Base-by-base conservation (phyloP, 2,797 vertebrate species). In the Enteromius afrohamiltoni region DNA sequence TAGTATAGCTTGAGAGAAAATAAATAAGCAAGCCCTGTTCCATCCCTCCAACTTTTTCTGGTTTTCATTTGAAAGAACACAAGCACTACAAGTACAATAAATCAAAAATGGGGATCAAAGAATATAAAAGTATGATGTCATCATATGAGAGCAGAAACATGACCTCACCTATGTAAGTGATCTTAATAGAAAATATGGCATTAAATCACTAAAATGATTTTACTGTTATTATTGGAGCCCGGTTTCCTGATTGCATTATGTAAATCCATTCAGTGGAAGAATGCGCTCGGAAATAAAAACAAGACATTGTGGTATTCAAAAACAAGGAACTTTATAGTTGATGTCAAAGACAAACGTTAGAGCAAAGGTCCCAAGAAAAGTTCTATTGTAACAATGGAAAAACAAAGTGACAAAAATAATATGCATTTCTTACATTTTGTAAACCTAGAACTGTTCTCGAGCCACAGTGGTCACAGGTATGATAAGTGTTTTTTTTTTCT, bases 301-400 rank as follows among this genome's bases (percentile, higher is more conserved):
- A 93, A 92, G 92, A 93, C 88, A 92, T 55, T 86, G 85, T 88
- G 89, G 86, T 85, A 92, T 94, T 95, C 93, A 94, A 96, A 95
- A 95, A 95, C 91, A 95, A 93, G 91, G 96, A 96, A 96, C 94
- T 95, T 96, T 96, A 94, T 95, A 95, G 92, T 95, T 93, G 92
- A 96, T 93, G 95, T 95, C 95, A 96, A 96, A 96, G 95, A 96
- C 94, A 95, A 95, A 94, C 91, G 89, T 94, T 87, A 95, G 93
- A 94, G 95, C 89, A 83, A 93, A 92, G 92, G 89, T 95, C 94
- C 90, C 87, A 90, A 93, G 93, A 94, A 90, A 91, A 90, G 88
- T 91, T 91, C 92, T 89, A 92, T 93, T 92, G 29, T 90, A 92
- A 95, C 95, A 95, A 95, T 92, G 93, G 92, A 95, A 95, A 89